Conservation (phyloP, 2,797 vertebrate species). For the Microtus obscurus region DNA sequence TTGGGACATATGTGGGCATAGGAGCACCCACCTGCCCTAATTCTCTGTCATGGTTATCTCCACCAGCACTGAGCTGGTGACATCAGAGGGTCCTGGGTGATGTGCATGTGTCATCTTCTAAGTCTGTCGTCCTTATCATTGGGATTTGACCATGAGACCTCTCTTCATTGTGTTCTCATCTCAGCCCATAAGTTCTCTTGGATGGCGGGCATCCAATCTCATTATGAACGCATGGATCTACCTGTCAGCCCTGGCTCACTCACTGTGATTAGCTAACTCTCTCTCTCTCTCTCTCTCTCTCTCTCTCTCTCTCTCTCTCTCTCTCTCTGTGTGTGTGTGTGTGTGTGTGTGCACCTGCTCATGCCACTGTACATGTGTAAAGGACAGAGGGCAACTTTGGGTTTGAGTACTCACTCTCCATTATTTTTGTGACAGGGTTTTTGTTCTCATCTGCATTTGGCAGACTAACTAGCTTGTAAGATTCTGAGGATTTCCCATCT, state of each 20-base stretch:
- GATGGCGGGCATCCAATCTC: not conserved
- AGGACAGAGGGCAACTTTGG: not conserved
- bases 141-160: not conserved
- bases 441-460: too few relatives aligned
- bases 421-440: not conserved
- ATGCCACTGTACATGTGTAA: not conserved
- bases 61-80: rapidly evolving
- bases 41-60: not conserved
- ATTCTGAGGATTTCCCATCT: not conserved
- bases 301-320: too few relatives aligned
- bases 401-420: not conserved
- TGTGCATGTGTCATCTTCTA: not conserved
- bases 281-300: too few relatives aligned
- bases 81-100: not conserved
- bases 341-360: not conserved
- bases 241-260: not conserved
- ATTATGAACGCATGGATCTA: not conserved
- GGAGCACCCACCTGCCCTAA: not conserved
- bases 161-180: not conserved
- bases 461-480: not conserved
- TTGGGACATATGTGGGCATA: not conserved
- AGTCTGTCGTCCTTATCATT: not conserved
- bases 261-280: too few relatives aligned
- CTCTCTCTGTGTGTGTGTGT: too few relatives aligned
- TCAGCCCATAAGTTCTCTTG: not conserved